Evolutionary conservation across 2,797 vertebrate genomes (phyloP).

Genomic region (Paguma larvata): DNA sequence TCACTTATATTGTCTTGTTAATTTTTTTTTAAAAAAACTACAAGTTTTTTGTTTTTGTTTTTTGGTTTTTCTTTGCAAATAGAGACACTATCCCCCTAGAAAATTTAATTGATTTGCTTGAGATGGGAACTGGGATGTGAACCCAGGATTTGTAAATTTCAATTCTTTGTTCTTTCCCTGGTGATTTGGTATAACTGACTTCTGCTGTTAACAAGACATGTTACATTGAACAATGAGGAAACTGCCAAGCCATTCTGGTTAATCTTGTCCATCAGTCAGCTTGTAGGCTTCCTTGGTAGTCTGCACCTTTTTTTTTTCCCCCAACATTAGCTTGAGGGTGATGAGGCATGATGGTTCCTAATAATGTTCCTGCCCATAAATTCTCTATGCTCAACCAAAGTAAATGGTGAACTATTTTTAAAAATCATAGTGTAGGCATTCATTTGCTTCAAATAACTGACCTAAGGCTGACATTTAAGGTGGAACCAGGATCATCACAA

Average conservation of each 20-base stretch:
- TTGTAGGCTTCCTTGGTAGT: neutral
- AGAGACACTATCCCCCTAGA: neutral
- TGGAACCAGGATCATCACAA: neutral
- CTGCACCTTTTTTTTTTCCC: neutral
- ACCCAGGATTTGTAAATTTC: neutral
- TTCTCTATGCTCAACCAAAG: conserved; percentile 34
- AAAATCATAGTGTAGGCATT: conserved; percentile 41
- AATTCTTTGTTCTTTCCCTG: neutral
- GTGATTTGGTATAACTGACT: conserved; percentile 26
- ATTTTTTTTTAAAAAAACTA: neutral
- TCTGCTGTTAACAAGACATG: neutral
- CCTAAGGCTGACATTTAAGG: neutral
- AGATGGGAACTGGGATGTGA: neutral
- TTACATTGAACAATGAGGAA: conserved; percentile 35
- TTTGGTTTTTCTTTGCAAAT: neutral
- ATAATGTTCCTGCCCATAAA: neutral
- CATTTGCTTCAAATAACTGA: conserved; percentile 51
- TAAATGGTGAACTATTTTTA: conserved; percentile 37
- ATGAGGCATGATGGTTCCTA: conserved; percentile 7
- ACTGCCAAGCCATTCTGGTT: neutral
- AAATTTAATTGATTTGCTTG: conserved; percentile 47
- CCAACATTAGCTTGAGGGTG: neutral
- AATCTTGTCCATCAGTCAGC: neutral
- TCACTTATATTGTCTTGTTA: conserved; percentile 12
- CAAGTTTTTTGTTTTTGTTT: neutral